phyloP scores from a whole-genome alignment of 2,888 invertebrate species.

The Pherbina coryleti region DNA sequence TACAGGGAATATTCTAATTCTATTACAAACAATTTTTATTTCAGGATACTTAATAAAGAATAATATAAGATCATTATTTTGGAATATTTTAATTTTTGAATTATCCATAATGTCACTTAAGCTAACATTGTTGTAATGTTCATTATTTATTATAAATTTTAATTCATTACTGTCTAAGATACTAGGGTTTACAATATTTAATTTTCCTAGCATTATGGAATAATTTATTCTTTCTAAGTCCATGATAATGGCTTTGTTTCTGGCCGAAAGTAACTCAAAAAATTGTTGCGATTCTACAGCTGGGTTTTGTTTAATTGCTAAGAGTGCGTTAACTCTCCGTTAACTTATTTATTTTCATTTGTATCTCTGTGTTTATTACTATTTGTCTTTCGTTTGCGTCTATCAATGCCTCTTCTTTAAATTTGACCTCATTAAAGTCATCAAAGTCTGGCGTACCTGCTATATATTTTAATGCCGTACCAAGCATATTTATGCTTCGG shows the following conservation, averaged over 20 bases:
- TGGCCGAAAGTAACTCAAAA: slow-evolving; percentile 38
- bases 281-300: slow-evolving; percentile 36
- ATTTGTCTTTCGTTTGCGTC: slow-evolving; percentile 32
- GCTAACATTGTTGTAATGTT: slow-evolving; percentile 36
- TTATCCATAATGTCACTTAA: slow-evolving; percentile 39
- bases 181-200: slow-evolving; percentile 37
- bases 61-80: slow-evolving; percentile 34
- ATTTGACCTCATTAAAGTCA: slow-evolving; percentile 38
- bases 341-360: slow-evolving; percentile 38
- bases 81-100: slow-evolving; percentile 35
- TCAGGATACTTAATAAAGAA: slow-evolving; percentile 40
- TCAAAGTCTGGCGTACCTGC: slow-evolving; percentile 42
- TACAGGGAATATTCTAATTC: slow-evolving; percentile 37
- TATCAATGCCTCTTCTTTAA: slow-evolving; percentile 33
- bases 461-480: slow-evolving; percentile 41
- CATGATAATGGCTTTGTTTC: slow-evolving; percentile 42
- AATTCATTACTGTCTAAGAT: slow-evolving; percentile 42
- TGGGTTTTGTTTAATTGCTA: slow-evolving; percentile 29
- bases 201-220: slow-evolving; percentile 38
- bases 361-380: slow-evolving; percentile 34
- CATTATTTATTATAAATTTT: slow-evolving; percentile 32
- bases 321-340: slow-evolving; percentile 34
- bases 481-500: slow-evolving; percentile 43
- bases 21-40: slow-evolving; percentile 43
- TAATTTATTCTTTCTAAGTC: slow-evolving; percentile 43